Evolutionary conservation across 2,797 vertebrate genomes (phyloP), one percentile per base, ranked within the genome.

Genomic region (Trematomus bernacchii): DNA sequence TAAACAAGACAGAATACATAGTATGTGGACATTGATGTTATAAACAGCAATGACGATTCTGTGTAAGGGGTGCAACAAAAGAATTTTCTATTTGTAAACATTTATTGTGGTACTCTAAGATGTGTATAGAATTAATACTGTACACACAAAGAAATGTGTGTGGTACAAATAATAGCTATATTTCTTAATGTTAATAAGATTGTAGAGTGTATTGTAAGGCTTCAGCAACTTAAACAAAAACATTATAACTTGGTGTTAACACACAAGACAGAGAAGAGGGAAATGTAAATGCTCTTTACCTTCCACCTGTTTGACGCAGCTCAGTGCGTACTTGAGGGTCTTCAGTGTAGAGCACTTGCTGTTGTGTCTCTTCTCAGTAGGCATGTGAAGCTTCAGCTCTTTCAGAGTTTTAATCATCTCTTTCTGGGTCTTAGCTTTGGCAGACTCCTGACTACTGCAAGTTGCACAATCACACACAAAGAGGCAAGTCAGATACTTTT

Each of bases 261-360:
- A 55, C 16, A 54, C 1, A 61, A 27, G 33, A 48, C 12, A 33
- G 54, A 48, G 18, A 23, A 48, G 5, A 66, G 4, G 6, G 50
- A 23, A 44, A 37, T 3, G 8, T 18, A 1, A 52, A 13, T 42
- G 46, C 40, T n/a, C 15, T 84, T 81, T 95, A 99, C 98, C 98
- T 97, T 96, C 96, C 82, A 99, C 97, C 87, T 99, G 98, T 82
- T 97, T 97, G 90, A 99, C 96, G 52, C 98, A 99, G 77, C 95
- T 95, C 79, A 99, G 94, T 1, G 98, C 98, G 0, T 98, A 97
- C 83, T 98, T 98, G 58, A 99, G 76, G 0, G 97, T 96, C 0
- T 96, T 96, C 75, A 97, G 71, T 0, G 97, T 97, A 72, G 93
- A 95, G 44, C 97, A 95, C 88, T 96, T 98, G 80, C 95, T 96